Evolutionary conservation across 2,888 invertebrate species (phyloP), one percentile per base, ranked within the genome.

Genomic region (Drosophila mimetica): DNA sequence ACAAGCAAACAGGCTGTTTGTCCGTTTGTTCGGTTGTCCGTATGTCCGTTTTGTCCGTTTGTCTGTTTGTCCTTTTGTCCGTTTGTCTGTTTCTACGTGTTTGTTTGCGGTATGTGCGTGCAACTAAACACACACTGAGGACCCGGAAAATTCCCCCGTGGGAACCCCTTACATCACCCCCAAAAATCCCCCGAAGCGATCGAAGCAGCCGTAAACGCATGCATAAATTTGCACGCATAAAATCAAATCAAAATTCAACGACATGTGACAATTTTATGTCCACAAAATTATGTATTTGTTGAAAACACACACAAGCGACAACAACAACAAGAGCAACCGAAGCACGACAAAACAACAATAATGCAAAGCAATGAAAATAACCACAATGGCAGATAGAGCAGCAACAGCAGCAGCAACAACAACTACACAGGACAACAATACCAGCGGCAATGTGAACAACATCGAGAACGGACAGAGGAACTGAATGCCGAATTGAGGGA

Each of bases 261-360:
- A 84, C 86, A 86, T 85, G 86, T 86, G 85, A 86, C 86, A 85
- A 86, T 85, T 85, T 86, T 79, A 84, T 86, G 86, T 86, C 86
- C 79, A 84, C 84, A 86, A 85, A 86, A 85, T 85, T 85, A 85
- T 84, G 84, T 86, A 86, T 85, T 85, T 85, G 84, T 84, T 86
- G 84, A 85, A 86, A 85, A 81, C 86, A 83, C 75, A 83, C 75
- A 81, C 81, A 78, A 55, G 60, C 71, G 60, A 39, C 74, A 71
- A 46, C 42, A 65, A 42, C 64, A 61, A 37, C 63, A 74, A 51
- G 64, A 77, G 48, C 59, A 70, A 58, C 65, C 79, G 63, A 81
- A 85, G 46, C 77, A 77, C 74, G 65, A 61, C 69, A 74, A 59
- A 79, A 77, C 82, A 82, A 77, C 82, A 83, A 85, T 82, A 83